phyloP scores from a whole-genome alignment of 2,113 vertebrate species.

The Mus spicilegus region DNA sequence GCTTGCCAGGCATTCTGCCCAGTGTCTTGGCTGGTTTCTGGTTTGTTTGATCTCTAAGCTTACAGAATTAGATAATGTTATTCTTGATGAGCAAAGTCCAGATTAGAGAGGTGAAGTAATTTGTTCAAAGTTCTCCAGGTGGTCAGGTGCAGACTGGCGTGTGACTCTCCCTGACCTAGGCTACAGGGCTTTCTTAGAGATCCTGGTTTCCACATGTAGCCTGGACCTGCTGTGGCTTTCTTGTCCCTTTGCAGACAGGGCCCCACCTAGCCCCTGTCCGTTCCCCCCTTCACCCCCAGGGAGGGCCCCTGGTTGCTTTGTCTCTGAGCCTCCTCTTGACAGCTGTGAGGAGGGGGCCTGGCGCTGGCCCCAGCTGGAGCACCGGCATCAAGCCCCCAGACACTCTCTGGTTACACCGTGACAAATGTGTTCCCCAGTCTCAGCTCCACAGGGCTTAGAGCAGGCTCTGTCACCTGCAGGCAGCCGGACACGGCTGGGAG shows the following conservation, averaged over 20 bases:
- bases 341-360: slow-evolving; percentile 68
- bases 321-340: slow-evolving; percentile 57
- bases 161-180: neutral
- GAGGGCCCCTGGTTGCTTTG: slow-evolving; percentile 25
- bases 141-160: neutral
- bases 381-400: slow-evolving; percentile 59
- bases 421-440: slow-evolving; percentile 46
- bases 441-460: slow-evolving; percentile 14
- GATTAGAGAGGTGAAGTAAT: neutral
- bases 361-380: slow-evolving; percentile 63
- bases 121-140: neutral
- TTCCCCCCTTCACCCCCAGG: neutral
- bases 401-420: slow-evolving; percentile 70
- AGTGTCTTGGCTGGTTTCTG: neutral
- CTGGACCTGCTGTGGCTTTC: neutral
- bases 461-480: slow-evolving; percentile 45
- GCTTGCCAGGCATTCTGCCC: neutral
- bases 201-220: neutral
- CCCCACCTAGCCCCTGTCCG: neutral
- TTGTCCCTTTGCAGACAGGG: neutral
- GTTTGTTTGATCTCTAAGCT: neutral
- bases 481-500: slow-evolving; percentile 24
- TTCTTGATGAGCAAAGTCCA: neutral
- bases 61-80: neutral
- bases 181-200: neutral